phyloP scores from a whole-genome alignment of 1,140 invertebrate species.

The Piezodorus guildinii region DNA sequence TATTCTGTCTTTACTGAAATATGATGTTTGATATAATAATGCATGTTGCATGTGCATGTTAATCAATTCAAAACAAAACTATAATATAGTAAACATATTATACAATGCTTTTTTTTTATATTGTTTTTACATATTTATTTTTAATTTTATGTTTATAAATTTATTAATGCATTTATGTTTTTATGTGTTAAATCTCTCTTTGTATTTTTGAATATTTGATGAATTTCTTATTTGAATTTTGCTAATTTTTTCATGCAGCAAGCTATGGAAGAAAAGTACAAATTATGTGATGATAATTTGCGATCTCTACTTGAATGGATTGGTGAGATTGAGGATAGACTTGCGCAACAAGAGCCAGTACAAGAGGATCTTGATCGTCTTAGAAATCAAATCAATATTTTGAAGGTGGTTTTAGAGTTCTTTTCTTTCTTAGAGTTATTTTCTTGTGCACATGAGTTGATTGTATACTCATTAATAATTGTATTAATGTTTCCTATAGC shows the following conservation, averaged over 20 bases:
- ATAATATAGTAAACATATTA: too few species aligned
- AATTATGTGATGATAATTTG: slow-evolving; percentile 71
- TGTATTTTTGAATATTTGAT: not conserved
- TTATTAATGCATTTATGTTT: not conserved
- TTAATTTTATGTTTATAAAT: too few species aligned
- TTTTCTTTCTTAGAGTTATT: too few species aligned
- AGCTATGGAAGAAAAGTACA: slow-evolving; percentile 89
- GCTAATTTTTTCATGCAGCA: slow-evolving; percentile 47
- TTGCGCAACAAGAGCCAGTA: slow-evolving; percentile 77
- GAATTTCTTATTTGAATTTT: not conserved
- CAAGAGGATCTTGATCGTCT: slow-evolving; percentile 80
- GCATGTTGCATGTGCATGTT: too few species aligned
- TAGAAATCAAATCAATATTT: slow-evolving; percentile 74
- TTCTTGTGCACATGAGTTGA: not conserved
- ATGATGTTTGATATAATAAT: too few species aligned
- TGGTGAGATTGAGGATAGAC: slow-evolving; percentile 67
- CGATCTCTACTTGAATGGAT: slow-evolving; percentile 81
- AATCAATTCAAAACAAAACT: too few species aligned
- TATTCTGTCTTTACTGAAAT: too few species aligned
- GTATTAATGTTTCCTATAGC: slow-evolving; percentile 40
- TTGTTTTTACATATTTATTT: too few species aligned
- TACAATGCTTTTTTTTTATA: too few species aligned
- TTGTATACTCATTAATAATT: too few species aligned
- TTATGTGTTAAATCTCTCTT: not conserved
- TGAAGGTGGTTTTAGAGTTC: slow-evolving; percentile 49